Evolutionary conservation across 1,140 invertebrate genomes (phyloP), one percentile per base, ranked within the genome.

Genomic region (Macrotrachela quadricornifera): DNA sequence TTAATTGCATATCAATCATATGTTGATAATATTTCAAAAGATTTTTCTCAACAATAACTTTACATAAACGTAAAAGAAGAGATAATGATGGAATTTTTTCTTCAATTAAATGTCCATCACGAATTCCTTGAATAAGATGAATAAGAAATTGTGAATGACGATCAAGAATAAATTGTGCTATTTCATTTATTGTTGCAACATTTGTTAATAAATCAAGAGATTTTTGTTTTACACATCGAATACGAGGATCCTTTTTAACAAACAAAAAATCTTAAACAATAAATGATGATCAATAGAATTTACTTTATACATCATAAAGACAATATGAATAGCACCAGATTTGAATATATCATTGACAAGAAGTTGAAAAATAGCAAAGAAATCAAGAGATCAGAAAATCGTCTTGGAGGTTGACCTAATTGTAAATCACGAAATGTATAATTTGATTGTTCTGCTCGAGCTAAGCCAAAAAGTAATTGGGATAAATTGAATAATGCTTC

Each of bases 401-500:
- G 46, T 16, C 40, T 44, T 14, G 51, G 45, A 15, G 41, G 18
- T 4, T 21, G 18, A 30, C 38, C 38, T 9, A 53, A 43, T 21
- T 53, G 51, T 6, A 53, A 42, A 42, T 53, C 51, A 10, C 51
- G 30, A 18, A 41, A 53, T 45, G 51, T 53, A 30, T 47, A 53
- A 42, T 53, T 53, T 14, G 44, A 44, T 30, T 39, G 42, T 36
- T 53, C 51, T 10, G 45, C 38, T 18, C 51, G 30, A 13, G 36
- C 39, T 18, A 53, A 37, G 18, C 51, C 51, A 38, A 47, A 53
- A 38, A 53, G 36, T 11, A 53, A n/a, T 47, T 53, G 51, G 12
- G 45, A 46, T 18, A 53, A 42, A 40, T 53, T 53, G 30, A 53
- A 53, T 8, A 53, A 42, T 16, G 44, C 51, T 14, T 53, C 51